phyloP scores from a whole-genome alignment of 2,888 invertebrate species.

The Aporophyla lueneburgensis region DNA sequence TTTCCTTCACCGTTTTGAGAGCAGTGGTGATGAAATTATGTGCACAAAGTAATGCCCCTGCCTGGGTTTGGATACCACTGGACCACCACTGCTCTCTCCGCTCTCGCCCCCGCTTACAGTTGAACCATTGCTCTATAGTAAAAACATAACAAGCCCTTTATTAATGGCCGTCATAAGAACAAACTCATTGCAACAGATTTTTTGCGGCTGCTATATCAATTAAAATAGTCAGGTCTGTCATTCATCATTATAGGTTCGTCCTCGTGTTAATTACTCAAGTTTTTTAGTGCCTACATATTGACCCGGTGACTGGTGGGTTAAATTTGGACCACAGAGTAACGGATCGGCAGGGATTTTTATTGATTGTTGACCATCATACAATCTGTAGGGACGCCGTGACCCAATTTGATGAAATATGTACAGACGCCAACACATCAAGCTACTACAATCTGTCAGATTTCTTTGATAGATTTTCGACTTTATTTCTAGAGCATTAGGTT shows the following conservation, averaged over 20 bases:
- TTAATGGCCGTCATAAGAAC: constrained; percentile 21
- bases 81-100: no score
- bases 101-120: background rate
- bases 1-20: no score
- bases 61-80: no score
- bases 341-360: constrained; percentile 31
- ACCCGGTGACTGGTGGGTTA: constrained; percentile 26
- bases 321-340: background rate
- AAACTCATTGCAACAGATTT: constrained; percentile 52
- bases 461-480: no score
- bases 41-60: no score
- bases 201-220: constrained; percentile 60
- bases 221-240: constrained; percentile 54
- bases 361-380: constrained; percentile 25
- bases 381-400: constrained; percentile 24
- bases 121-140: background rate
- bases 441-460: no score
- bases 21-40: no score
- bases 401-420: constrained; percentile 11
- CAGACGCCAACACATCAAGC: no score
- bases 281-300: constrained; percentile 43
- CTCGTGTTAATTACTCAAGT: constrained; percentile 59
- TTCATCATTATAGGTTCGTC: constrained; percentile 55
- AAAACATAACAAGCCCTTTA: constrained; percentile 47
- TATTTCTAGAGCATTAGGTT: no score